Conservation (phyloP, 2,113 vertebrate genomes). For the Pluvialis apricaria region DNA sequence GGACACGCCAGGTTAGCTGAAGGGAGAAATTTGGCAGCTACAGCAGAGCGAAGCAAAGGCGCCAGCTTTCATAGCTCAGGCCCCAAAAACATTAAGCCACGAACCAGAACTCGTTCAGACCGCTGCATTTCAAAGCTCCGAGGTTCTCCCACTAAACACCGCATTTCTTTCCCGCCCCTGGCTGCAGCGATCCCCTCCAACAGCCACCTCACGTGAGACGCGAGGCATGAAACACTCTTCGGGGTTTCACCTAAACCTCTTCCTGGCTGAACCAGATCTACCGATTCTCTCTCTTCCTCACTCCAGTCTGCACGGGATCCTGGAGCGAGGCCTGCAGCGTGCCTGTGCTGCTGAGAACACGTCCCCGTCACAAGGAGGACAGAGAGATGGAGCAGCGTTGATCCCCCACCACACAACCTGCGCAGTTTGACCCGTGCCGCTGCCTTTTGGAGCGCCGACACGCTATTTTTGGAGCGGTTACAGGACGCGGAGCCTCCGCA, state of each 20-base stretch:
- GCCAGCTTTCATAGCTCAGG: neutral
- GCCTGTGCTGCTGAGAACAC: accelerated
- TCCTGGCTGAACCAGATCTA: neutral
- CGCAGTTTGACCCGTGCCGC: accelerated
- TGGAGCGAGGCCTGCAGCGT: neutral
- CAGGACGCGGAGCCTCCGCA: accelerated
- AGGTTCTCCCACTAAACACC: accelerated
- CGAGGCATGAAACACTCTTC: accelerated
- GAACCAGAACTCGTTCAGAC: neutral
- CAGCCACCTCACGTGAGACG: neutral
- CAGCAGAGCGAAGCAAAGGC: neutral
- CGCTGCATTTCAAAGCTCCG: accelerated
- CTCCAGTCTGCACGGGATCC: accelerated
- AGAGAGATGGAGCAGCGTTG: accelerated
- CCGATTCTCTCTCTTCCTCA: neutral
- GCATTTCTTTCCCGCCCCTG: no score
- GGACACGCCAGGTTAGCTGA: neutral
- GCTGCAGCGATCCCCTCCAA: neutral
- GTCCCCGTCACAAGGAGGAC: neutral
- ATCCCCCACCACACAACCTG: no score
- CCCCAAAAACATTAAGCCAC: neutral
- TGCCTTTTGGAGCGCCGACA: accelerated
- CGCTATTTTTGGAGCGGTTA: neutral
- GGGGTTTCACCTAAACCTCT: neutral
- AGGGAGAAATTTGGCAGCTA: neutral